Evolutionary conservation across 37 sponge, comb jelly and placozoan species (phyloP).

Genomic region (Tethya wilhelma): DNA sequence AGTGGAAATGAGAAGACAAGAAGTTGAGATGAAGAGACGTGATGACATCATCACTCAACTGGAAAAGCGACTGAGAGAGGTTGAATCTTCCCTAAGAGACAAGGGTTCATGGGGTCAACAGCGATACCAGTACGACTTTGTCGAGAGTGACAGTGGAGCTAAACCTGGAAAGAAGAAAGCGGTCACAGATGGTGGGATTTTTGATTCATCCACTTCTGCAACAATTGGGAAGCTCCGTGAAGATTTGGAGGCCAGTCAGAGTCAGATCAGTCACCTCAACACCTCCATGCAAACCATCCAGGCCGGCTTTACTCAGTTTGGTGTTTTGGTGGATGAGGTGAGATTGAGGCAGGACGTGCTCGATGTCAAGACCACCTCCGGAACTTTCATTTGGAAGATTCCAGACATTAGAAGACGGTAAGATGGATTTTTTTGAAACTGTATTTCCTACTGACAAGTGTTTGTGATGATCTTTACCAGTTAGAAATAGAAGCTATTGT

Average conservation of each 20-base stretch:
- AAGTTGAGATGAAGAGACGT: too few relatives aligned
- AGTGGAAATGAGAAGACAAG: constrained; percentile 1
- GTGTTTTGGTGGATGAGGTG: constrained; percentile 27
- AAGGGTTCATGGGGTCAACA: too few relatives aligned
- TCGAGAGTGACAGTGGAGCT: not conserved
- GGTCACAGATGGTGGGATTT: not conserved
- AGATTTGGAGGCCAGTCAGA: not conserved
- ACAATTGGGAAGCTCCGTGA: not conserved
- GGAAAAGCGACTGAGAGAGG: not conserved
- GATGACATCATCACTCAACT: not conserved
- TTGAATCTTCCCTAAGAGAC: not conserved
- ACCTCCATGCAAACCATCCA: constrained; percentile 29
- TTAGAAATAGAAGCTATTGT: not conserved
- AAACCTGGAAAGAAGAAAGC: constrained; percentile 2
- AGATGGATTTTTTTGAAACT: not conserved
- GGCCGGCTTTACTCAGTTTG: constrained; percentile 16
- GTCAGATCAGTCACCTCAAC: not conserved
- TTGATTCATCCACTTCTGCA: not conserved
- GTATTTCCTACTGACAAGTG: not conserved
- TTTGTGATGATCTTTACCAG: not conserved
- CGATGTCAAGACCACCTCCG: constrained; percentile 37
- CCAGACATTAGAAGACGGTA: not conserved
- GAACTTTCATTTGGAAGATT: not conserved
- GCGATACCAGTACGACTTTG: too few relatives aligned
- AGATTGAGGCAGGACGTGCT: constrained; percentile 42